Evolutionary conservation across 92 coral and sea anemone genomes (phyloP).

Genomic region (Palythoa caribaeorum): DNA sequence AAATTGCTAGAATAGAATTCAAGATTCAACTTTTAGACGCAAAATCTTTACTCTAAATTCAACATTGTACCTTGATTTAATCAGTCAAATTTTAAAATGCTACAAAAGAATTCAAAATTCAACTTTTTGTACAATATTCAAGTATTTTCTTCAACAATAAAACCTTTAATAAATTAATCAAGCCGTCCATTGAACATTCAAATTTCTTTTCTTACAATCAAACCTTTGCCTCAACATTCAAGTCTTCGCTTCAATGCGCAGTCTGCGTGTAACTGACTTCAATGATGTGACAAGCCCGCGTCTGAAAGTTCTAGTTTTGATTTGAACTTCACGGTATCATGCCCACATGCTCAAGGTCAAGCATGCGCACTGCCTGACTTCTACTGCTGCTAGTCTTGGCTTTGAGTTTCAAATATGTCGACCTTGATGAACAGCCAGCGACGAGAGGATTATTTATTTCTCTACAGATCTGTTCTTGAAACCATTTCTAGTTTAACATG

Average conservation of each 20-base stretch:
- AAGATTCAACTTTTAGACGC: no score
- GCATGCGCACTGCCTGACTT: background rate
- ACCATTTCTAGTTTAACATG: conserved; percentile 68
- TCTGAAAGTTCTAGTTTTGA: background rate
- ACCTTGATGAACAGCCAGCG: conserved; percentile 46
- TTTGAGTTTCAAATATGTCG: conserved; percentile 55
- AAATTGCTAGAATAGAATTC: no score
- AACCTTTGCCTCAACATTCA: background rate
- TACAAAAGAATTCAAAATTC: no score
- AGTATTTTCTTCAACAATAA: no score
- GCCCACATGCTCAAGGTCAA: background rate
- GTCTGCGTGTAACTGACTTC: background rate
- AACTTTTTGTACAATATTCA: no score
- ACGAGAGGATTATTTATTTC: conserved; percentile 68
- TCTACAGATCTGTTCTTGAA: conserved; percentile 68
- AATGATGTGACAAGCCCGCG: background rate
- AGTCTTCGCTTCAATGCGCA: background rate
- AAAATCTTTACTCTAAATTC: no score
- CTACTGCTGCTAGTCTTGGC: background rate
- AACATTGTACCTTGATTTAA: no score
- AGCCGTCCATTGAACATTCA: no score
- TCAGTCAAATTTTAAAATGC: no score
- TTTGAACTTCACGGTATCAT: background rate
- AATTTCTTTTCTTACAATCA: no score
- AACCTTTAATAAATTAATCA: no score